Percentiles rank a stretch among this genome's conserved stretches.
phyloP scores from a whole-genome alignment of 2,113 vertebrate species.

The Megaceryle torquata region DNA sequence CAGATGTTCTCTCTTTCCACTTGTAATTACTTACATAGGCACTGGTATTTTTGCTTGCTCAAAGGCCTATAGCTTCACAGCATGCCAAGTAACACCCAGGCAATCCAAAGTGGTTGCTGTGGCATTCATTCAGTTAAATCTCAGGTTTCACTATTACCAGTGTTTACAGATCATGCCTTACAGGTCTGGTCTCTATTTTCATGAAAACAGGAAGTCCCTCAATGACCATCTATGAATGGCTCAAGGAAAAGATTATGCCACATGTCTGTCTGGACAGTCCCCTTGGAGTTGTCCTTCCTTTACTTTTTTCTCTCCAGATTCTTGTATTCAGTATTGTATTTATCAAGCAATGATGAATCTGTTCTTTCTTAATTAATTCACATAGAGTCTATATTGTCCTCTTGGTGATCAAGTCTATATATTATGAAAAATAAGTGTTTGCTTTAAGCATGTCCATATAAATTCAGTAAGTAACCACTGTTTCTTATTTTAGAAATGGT shows the following conservation, averaged over 20 bases:
- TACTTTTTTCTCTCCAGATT: background rate
- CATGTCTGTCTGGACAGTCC: background rate
- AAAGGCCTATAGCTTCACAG: background rate
- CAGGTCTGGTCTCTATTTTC: background rate
- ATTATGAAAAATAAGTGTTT: background rate
- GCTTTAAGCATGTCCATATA: background rate
- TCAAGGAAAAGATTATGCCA: background rate
- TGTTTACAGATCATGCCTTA: background rate
- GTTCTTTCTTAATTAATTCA: background rate
- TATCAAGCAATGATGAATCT: background rate
- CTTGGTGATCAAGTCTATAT: background rate
- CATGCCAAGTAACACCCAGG: background rate
- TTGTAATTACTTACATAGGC: background rate
- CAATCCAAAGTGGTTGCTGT: background rate
- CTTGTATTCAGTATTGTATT: background rate
- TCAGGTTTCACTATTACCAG: background rate
- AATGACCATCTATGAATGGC: background rate
- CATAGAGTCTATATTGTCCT: background rate
- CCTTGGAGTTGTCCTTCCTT: background rate
- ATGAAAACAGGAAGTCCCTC: background rate
- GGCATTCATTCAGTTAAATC: background rate
- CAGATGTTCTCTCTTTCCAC: background rate
- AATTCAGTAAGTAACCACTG: background rate
- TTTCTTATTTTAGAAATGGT: background rate
- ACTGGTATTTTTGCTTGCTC: background rate